Conservation (phyloP, 2,888 invertebrate genomes). For the Apodemia duryi region DNA sequence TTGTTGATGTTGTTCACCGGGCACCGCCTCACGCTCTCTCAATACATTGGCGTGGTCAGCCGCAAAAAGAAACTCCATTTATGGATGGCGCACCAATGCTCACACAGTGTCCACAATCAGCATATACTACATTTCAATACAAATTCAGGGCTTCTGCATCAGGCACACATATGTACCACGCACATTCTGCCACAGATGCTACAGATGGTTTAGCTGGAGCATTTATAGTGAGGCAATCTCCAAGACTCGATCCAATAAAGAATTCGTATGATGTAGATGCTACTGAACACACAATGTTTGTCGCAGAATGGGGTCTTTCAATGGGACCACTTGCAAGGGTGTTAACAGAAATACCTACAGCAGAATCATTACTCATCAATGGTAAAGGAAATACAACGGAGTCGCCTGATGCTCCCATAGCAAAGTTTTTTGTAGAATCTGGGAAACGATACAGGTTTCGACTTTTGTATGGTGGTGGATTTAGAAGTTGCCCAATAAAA, state of each 20-base stretch:
- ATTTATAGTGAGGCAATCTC: constrained; percentile 83
- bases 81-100: constrained; percentile 90
- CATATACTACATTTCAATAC: constrained; percentile 87
- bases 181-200: constrained; percentile 84
- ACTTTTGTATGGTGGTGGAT: constrained; percentile 82
- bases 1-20: constrained; percentile 86
- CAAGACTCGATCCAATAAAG: constrained; percentile 78
- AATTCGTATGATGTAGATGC: constrained; percentile 85
- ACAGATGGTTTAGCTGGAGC: constrained; percentile 85
- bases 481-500: constrained; percentile 83
- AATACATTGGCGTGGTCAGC: constrained; percentile 91
- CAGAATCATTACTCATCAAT: constrained; percentile 81
- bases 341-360: constrained; percentile 53
- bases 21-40: constrained; percentile 85
- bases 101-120: constrained; percentile 87
- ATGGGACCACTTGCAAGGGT: constrained; percentile 70
- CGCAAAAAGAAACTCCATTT: constrained; percentile 82
- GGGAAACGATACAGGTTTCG: constrained; percentile 83
- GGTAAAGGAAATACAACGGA: constrained; percentile 77
- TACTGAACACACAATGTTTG: constrained; percentile 82
- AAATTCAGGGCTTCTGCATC: constrained; percentile 85
- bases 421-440: constrained; percentile 74
- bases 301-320: constrained; percentile 85
- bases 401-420: constrained; percentile 56
- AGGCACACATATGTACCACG: constrained; percentile 88